phyloP scores from a whole-genome alignment of 2,113 vertebrate species.

The Calyptomena viridis region DNA sequence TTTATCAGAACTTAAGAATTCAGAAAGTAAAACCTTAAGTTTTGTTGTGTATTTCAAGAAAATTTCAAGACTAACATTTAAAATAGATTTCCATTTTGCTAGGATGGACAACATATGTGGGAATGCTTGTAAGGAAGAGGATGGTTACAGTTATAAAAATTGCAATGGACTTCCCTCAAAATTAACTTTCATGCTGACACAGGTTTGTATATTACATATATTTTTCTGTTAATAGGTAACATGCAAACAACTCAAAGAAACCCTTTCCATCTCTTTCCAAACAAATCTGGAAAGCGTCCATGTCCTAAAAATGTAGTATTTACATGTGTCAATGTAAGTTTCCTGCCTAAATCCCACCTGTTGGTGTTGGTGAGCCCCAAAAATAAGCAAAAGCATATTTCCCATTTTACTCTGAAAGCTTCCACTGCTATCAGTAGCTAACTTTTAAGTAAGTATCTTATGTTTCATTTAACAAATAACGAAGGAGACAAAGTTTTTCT shows the following conservation, averaged over 20 bases:
- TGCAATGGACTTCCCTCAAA: background rate
- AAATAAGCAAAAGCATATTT: background rate
- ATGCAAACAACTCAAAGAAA: background rate
- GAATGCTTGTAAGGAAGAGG: background rate
- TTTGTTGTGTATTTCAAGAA: background rate
- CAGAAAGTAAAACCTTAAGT: background rate
- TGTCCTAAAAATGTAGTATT: background rate
- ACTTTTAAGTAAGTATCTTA: background rate
- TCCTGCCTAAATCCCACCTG: background rate
- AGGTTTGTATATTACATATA: background rate
- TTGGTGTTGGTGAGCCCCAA: background rate
- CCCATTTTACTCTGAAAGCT: background rate
- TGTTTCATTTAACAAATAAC: background rate
- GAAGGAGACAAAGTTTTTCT: background rate
- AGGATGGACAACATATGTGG: background rate
- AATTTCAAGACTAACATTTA: background rate
- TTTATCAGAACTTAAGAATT: background rate
- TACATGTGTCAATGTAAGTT: accelerated
- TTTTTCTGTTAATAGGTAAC: background rate
- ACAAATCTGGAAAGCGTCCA: background rate
- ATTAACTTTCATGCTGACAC: background rate
- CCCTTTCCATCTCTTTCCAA: background rate
- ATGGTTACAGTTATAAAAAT: background rate
- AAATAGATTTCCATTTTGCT: background rate
- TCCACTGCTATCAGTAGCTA: background rate